Evolutionary conservation across 2,113 vertebrate species (phyloP), one percentile per base, ranked within the genome.

Genomic region (Ia io): DNA sequence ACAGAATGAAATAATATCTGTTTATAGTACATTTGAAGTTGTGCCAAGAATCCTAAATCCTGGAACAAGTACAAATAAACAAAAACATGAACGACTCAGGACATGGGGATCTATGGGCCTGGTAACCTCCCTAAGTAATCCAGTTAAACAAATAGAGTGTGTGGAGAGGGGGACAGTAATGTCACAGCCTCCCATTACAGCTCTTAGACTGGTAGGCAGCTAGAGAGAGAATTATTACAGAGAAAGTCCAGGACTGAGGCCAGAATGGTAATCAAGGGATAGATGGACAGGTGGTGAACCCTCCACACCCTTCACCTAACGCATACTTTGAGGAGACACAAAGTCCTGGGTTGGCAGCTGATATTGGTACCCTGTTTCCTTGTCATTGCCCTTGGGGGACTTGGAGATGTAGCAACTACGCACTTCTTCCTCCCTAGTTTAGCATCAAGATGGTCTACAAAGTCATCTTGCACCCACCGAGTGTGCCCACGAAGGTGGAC

Each of bases 401-500:
- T 2, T 4, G 16, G 42, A n/a, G 37, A 6, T 17, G 4, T 3
- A 12, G 14, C 53, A 37, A 6, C 37, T 14, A 44, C 5, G 47
- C 65, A 37, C 28, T 49, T 12, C 28, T 47, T 42, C 14, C 20
- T 35, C 30, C 14, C 61, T 59, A 5, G 35, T 63, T 96, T 65
- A 70, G 28, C 12, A 42, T 63, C 11, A 91, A 40, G 32, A 87
- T 32, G 25, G 11, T 67, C 32, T 87, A 23, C 13, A 56, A 76
- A 23, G 30, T 25, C 51, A 61, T 37, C 37, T 35, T 44, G 76
- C 28, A 20, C 30, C 14, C 10, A 35, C 30, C 9, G 18, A 14
- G 7, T 35, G 35, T 63, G 40, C 18, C 23, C 3, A 0, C 0
- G 1, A 87, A 3, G 11, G 20, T 20, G 32, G n/a, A 79, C 12